Evolutionary conservation across 2,113 vertebrate species (phyloP).

Genomic region (Apaloderma vittatum): DNA sequence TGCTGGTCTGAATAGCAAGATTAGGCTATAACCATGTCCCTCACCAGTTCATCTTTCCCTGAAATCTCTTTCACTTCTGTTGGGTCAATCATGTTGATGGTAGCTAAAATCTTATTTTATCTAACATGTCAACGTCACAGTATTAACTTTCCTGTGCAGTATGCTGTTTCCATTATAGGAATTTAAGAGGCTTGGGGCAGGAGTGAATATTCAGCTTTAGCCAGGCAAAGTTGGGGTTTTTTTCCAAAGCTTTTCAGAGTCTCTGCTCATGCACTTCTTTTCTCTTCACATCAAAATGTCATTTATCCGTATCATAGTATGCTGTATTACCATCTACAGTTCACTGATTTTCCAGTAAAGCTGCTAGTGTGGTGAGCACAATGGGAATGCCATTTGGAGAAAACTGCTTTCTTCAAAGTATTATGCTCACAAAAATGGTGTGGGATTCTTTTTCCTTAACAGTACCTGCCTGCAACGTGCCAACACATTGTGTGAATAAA

Average conservation of each 20-base stretch:
- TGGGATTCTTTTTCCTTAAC: neutral
- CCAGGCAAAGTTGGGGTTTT: neutral
- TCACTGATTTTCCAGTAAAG: constrained; percentile 5
- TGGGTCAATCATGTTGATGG: neutral
- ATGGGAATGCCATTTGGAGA: neutral
- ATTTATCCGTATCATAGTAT: neutral
- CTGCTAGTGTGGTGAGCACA: neutral
- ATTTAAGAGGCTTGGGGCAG: neutral
- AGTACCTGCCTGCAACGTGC: neutral
- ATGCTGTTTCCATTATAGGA: constrained; percentile 53
- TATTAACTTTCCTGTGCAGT: neutral
- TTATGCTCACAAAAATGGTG: neutral
- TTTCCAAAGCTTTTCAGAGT: constrained; percentile 32
- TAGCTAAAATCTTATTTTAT: constrained; percentile 34
- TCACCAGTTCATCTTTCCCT: neutral
- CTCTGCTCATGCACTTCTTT: neutral
- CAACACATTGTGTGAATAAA: neutral
- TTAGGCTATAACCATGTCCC: neutral
- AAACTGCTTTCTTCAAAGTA: neutral
- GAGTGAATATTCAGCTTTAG: neutral
- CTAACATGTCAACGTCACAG: constrained; percentile 15
- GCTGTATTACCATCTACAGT: neutral
- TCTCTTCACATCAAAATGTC: neutral
- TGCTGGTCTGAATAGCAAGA: neutral
- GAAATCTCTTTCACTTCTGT: neutral